Conservation (phyloP, 1,140 invertebrate genomes). For the Trinorchestia longiramus region DNA sequence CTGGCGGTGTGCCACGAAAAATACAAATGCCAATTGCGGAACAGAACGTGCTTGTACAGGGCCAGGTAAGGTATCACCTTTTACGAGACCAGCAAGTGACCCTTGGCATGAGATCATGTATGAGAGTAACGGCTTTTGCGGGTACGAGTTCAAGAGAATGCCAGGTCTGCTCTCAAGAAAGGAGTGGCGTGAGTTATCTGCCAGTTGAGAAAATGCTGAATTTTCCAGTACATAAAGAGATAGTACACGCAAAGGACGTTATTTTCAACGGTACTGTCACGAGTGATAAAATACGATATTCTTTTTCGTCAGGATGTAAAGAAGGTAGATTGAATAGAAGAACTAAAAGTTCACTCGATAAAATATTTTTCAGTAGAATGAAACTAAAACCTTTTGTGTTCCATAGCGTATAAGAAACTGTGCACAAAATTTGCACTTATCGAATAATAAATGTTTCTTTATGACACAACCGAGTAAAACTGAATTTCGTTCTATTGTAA, state of each 20-base stretch:
- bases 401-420: background rate
- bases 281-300: background rate
- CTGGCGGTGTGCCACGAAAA: background rate
- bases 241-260: background rate
- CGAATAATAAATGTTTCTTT: too few species aligned
- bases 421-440: too few species aligned
- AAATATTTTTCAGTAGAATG: background rate
- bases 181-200: conserved; percentile 37
- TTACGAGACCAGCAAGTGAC: conserved; percentile 3
- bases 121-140: background rate
- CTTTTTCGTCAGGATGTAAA: background rate
- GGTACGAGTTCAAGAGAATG: conserved; percentile 28
- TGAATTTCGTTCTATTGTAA: too few species aligned
- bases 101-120: background rate
- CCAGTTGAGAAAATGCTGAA: background rate
- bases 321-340: background rate
- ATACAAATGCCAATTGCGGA: background rate
- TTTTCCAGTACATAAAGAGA: background rate
- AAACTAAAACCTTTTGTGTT: background rate
- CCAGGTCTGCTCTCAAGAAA: background rate
- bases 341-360: background rate
- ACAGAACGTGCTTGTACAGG: background rate
- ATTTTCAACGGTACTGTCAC: background rate
- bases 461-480: too few species aligned
- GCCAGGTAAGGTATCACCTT: background rate